Evolutionary conservation across 2,113 vertebrate genomes (phyloP).

Genomic region (Oreotragus oreotragus): DNA sequence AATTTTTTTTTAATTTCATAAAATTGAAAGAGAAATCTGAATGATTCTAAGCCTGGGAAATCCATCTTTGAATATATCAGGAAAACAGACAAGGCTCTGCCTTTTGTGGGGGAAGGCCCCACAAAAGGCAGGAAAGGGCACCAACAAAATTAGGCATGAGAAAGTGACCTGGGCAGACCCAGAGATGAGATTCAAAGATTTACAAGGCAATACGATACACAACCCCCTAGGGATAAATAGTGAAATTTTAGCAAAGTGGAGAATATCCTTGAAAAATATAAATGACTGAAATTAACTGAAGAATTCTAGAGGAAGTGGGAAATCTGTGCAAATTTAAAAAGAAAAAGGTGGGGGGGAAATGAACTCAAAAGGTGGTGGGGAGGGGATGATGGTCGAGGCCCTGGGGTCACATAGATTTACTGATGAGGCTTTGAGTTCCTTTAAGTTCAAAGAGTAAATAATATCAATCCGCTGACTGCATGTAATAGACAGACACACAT

Average conservation of each 20-base stretch:
- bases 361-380: background rate
- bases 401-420: background rate
- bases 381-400: background rate
- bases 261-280: background rate
- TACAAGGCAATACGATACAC: fast-evolving
- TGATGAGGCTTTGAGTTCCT: background rate
- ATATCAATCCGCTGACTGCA: no score
- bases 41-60: background rate
- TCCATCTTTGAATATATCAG: background rate
- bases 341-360: fast-evolving
- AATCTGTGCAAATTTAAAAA: background rate
- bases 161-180: background rate
- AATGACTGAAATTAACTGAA: background rate
- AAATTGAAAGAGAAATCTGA: background rate
- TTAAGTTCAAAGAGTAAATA: background rate
- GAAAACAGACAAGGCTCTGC: background rate
- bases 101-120: background rate
- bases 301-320: background rate
- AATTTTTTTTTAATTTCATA: background rate
- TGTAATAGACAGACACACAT: background rate
- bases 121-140: background rate
- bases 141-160: no score
- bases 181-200: background rate
- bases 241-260: background rate
- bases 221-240: background rate